A percentile compares a stretch with the other conserved stretches of the same genome.
Evolutionary conservation across 2,113 vertebrate species (phyloP).

Genomic region (Cettia cetti): DNA sequence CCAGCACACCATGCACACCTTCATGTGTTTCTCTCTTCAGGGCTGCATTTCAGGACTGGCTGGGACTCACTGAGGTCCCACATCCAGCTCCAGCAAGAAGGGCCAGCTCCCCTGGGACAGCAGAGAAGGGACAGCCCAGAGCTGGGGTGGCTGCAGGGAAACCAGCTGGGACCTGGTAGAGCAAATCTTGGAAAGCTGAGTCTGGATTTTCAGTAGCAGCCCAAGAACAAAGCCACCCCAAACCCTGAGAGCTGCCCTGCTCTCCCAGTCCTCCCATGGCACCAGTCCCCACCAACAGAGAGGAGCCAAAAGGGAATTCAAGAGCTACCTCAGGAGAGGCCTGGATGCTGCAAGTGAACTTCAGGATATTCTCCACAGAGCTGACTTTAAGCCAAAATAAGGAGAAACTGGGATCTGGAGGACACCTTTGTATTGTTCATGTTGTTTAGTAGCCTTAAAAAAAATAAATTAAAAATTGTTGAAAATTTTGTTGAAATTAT

Average conservation of each 20-base stretch:
- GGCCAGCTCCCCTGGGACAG: not conserved
- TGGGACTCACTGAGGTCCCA: not conserved
- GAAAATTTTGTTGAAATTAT: not conserved
- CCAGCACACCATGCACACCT: not conserved
- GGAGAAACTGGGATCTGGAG: not conserved
- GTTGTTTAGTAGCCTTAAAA: not conserved
- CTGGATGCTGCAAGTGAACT: not conserved
- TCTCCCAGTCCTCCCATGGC: not conserved
- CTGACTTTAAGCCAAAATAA: not conserved
- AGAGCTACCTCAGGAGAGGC: not conserved
- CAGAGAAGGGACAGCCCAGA: not conserved
- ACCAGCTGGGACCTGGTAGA: not conserved
- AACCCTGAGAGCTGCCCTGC: not conserved
- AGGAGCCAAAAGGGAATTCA: not conserved
- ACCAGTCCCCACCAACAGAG: not conserved
- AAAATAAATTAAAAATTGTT: not conserved
- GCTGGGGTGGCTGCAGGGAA: not conserved
- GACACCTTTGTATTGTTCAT: not conserved
- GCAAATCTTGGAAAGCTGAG: not conserved
- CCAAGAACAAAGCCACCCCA: not conserved
- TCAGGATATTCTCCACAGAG: not conserved
- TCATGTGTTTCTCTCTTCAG: not conserved
- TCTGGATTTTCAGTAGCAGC: not conserved
- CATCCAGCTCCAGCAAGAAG: not conserved
- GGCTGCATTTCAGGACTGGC: not conserved